A percentile compares a stretch with the other conserved stretches of the same genome.
These are phyloP conservation scores for Champsocephalus gunnari DNA, from an alignment of 2,797 vertebrate genomes.

Conservation along the genomic window DNA sequence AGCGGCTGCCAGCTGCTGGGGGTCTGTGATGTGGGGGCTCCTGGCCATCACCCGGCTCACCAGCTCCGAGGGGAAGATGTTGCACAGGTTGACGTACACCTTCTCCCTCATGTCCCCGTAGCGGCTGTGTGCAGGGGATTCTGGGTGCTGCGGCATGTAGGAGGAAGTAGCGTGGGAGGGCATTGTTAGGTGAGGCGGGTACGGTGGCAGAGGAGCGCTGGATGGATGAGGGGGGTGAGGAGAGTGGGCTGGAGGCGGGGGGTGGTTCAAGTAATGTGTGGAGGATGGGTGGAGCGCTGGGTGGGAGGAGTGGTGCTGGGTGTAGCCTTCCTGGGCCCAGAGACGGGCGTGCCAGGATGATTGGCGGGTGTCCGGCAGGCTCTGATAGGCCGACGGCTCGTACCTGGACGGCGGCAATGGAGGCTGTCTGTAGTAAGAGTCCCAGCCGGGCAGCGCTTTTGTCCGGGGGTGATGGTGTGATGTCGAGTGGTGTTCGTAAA, in stretches of 20 bases:
- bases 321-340: conserved; percentile 73
- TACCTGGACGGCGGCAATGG: conserved; percentile 87
- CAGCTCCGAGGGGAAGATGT: conserved; percentile 96
- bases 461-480: conserved; percentile 85
- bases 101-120: conserved; percentile 91
- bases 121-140: conserved; percentile 79
- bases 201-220: conserved; percentile 26
- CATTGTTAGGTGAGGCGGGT: conserved; percentile 43
- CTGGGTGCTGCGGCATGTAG: conserved; percentile 70
- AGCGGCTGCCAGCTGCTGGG: conserved; percentile 95
- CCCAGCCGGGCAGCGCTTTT: conserved; percentile 89
- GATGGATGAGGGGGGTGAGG: conserved; percentile 51
- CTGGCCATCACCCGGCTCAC: conserved; percentile 95
- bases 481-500: conserved; percentile 88
- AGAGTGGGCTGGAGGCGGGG: conserved; percentile 54
- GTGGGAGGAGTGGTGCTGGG: conserved; percentile 74
- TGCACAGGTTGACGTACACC: conserved; percentile 93
- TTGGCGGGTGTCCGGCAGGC: conserved; percentile 90
- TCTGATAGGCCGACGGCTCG: conserved; percentile 91
- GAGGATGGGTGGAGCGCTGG: conserved; percentile 70
- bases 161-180: conserved; percentile 55
- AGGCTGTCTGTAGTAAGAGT: conserved; percentile 89
- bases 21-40: conserved; percentile 92
- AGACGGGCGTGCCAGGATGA: conserved; percentile 88
- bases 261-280: conserved; percentile 66